phyloP scores from a whole-genome alignment of 2,113 vertebrate species.

The Sylvia atricapilla region DNA sequence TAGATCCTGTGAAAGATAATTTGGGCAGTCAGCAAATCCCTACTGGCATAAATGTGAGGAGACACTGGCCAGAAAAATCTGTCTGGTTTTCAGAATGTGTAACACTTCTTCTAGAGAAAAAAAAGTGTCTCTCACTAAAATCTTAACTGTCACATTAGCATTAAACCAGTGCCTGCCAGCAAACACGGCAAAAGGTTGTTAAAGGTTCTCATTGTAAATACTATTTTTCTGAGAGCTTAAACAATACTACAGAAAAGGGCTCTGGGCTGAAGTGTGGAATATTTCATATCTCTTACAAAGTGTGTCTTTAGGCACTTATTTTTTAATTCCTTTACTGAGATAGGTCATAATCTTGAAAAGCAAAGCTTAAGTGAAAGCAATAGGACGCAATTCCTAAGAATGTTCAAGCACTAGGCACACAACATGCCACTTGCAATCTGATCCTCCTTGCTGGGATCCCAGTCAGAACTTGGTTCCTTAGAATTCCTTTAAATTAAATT shows the following conservation, averaged over 20 bases:
- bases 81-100: neutral
- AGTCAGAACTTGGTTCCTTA: neutral
- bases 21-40: slow-evolving; percentile 43
- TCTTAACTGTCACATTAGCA: slow-evolving; percentile 13
- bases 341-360: neutral
- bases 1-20: slow-evolving; percentile 26
- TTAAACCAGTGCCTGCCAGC: neutral
- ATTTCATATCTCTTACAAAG: neutral
- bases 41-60: slow-evolving; percentile 3
- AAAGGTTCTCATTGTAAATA: slow-evolving; percentile 25
- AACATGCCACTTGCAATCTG: neutral
- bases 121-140: slow-evolving; percentile 44
- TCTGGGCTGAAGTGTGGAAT: neutral
- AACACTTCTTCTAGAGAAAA: slow-evolving; percentile 40
- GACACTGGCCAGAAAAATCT: slow-evolving; percentile 47
- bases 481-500: neutral
- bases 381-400: neutral
- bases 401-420: neutral
- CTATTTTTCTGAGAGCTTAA: slow-evolving; percentile 13
- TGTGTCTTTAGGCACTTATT: slow-evolving; percentile 2
- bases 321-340: slow-evolving; percentile 10
- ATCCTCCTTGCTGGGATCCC: neutral
- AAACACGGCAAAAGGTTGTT: neutral
- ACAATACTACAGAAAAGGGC: neutral
- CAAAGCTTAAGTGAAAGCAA: neutral